Evolutionary conservation across 2,888 invertebrate genomes (phyloP).

Genomic region (Pseudococcus jackbeardsleyi): DNA sequence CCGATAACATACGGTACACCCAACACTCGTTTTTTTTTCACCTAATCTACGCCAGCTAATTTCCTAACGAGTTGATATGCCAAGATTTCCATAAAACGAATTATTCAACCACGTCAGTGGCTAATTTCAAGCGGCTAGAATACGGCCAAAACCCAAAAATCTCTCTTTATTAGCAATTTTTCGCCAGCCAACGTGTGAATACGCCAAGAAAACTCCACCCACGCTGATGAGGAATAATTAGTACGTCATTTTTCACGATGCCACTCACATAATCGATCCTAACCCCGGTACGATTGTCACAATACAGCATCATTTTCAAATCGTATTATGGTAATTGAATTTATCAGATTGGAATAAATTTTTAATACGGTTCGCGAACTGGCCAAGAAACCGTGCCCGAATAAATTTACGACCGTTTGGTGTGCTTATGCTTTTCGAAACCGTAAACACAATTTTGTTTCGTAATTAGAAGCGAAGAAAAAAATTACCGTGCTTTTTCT

Average conservation of each 20-base stretch:
- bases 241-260: neutral
- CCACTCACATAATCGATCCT: too few species aligned
- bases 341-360: constrained; percentile 26
- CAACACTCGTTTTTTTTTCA: neutral
- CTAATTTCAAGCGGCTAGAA: neutral
- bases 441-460: neutral
- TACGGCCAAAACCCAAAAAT: neutral
- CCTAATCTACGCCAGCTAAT: neutral
- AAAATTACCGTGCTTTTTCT: neutral
- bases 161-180: neutral
- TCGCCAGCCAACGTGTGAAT: neutral
- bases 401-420: constrained; percentile 28
- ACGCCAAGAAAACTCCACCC: neutral
- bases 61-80: constrained; percentile 3
- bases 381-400: constrained; percentile 4
- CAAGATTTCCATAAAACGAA: neutral
- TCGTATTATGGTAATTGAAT: constrained; percentile 18
- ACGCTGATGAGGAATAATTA: neutral
- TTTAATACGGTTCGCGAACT: neutral
- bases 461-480: neutral
- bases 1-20: neutral
- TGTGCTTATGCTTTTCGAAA: neutral
- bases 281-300: neutral
- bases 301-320: neutral
- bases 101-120: neutral